phyloP scores from a whole-genome alignment of 2,888 invertebrate species.

The Crematogaster levior region DNA sequence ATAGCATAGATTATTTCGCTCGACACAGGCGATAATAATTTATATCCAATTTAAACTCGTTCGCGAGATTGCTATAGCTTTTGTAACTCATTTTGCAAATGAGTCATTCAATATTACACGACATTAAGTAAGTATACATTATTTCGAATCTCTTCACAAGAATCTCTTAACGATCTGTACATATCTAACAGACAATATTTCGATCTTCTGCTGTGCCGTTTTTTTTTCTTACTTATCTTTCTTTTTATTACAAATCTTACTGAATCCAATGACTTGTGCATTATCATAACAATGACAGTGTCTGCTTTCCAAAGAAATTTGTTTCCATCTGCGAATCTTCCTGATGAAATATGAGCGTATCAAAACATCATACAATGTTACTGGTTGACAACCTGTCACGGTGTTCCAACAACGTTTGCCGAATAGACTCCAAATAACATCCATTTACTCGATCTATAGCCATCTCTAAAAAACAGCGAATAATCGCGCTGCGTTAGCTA shows the following conservation, averaged over 20 bases:
- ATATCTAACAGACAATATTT: constrained; percentile 1
- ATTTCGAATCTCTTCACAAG: neutral
- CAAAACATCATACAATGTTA: constrained; percentile 36
- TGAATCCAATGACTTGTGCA: neutral
- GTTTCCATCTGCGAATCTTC: neutral
- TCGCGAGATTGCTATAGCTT: neutral
- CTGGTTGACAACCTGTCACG: constrained; percentile 16
- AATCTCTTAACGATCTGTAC: neutral
- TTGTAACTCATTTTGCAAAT: neutral
- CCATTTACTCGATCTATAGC: constrained; percentile 21
- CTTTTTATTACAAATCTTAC: neutral
- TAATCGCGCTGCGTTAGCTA: constrained; percentile 23
- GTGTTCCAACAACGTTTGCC: neutral
- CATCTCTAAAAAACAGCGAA: neutral
- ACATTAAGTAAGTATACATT: neutral
- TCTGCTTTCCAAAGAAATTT: constrained; percentile 21
- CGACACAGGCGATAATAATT: constrained; percentile 10
- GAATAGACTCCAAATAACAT: constrained; percentile 22
- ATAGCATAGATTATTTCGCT: constrained; percentile 14
- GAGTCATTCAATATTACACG: neutral
- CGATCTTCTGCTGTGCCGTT: neutral
- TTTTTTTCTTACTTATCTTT: neutral
- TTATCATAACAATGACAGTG: neutral
- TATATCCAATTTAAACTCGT: neutral
- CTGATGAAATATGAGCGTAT: constrained; percentile 22